Evolutionary conservation across 2,888 invertebrate genomes (phyloP), one percentile per base, ranked within the genome.

Genomic region (Strigamia maritima): DNA sequence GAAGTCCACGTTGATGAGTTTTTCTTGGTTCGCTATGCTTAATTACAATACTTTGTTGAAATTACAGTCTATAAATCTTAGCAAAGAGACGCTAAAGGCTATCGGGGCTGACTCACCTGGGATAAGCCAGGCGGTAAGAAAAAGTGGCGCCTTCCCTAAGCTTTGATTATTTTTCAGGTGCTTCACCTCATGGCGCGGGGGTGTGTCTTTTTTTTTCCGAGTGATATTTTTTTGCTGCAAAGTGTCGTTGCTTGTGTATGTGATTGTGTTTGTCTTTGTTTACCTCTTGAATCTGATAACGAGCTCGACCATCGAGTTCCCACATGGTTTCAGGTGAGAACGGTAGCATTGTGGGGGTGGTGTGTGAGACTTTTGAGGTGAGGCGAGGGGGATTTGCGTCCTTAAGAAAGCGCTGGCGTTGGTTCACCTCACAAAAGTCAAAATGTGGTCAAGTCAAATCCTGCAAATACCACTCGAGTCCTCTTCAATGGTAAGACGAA

Each of bases 41-140:
- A 75, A 75, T 75, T 75, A 75, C 22, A 75, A 75, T 75, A 75
- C 75, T 75, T 75, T 75, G 75, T 75, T 75, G 75, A 75, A 75
- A 75, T 75, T 75, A 75, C 75, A 40, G 75, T 19, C 75, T 75
- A 75, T 75, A 75, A 75, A 75, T 75, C 75, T 40, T 75, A 70
- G 70, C 70, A 70, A 70, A 26, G 70, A 70, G 70, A 70, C 70
- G 70, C 70, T 70, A 26, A 70, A 14, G 70, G 70, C 70, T 26
- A 70, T 70, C 70, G 70, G 4, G 70, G 70, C 70, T 70, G 70
- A 70, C 28, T 70, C 70, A 70, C 70, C 70, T 70, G 70, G 70
- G 70, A 70, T 70, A 70, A 70, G 70, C 70, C 54, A 54, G n/a
- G 54, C n/a, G 54, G 54, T 28, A 70, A 70, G 70, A 70, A 70